Percentiles rank a stretch among this genome's conserved stretches.
Evolutionary conservation across 2,113 vertebrate genomes (phyloP).

Genomic region (Mugil cephalus): DNA sequence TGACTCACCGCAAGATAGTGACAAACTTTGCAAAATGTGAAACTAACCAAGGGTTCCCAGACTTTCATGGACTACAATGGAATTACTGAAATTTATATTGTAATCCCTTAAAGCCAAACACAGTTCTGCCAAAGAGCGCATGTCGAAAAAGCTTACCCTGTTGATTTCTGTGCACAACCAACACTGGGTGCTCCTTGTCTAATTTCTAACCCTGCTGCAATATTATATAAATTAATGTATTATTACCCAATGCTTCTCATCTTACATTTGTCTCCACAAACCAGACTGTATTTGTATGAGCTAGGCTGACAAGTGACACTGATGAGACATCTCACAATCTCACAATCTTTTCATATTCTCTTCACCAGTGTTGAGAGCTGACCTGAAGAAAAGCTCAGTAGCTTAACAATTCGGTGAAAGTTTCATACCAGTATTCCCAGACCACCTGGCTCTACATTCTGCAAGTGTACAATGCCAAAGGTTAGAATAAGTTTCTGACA

Average conservation of each 20-base stretch:
- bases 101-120: too few species aligned
- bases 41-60: too few species aligned
- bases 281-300: neutral
- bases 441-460: neutral
- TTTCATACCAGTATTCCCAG: conserved; percentile 4
- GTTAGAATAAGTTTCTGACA: conserved; percentile 34
- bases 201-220: too few species aligned
- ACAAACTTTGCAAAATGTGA: too few species aligned
- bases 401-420: neutral
- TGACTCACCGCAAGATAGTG: too few species aligned
- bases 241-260: neutral
- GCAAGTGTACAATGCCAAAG: neutral
- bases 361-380: neutral
- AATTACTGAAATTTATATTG: too few species aligned
- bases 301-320: neutral
- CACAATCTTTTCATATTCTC: neutral
- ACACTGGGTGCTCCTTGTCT: too few species aligned
- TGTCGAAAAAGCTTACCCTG: too few species aligned
- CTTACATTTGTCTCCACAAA: neutral
- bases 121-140: too few species aligned
- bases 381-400: neutral
- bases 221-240: neutral
- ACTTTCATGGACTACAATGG: too few species aligned
- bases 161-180: too few species aligned
- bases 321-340: neutral